Evolutionary conservation across 92 coral and sea anemone genomes (phyloP).

Genomic region (Virgularia gustaviana): DNA sequence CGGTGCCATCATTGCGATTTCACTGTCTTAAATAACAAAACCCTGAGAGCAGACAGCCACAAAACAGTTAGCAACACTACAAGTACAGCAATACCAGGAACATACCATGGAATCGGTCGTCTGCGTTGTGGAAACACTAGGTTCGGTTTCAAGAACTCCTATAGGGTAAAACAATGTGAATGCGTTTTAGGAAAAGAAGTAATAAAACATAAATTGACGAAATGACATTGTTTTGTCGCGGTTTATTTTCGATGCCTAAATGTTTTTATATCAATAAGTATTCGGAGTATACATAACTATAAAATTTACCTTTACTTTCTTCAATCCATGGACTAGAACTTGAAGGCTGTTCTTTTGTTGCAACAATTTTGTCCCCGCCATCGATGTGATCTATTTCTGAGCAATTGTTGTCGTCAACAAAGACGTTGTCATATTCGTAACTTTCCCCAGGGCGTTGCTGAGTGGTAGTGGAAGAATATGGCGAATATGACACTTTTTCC

Average conservation of each 20-base stretch:
- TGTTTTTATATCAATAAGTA: too few species aligned
- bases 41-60: too few species aligned
- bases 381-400: conserved; percentile 1
- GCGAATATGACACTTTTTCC: neutral
- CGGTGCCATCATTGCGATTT: too few species aligned
- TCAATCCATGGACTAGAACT: conserved; percentile 17
- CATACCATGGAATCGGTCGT: too few species aligned
- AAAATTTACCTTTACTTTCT: conserved; percentile 12
- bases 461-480: neutral
- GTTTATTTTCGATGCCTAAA: too few species aligned
- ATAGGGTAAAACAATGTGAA: neutral
- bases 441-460: neutral
- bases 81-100: too few species aligned
- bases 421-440: conserved; percentile 17
- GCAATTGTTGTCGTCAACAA: conserved; percentile 20
- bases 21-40: too few species aligned
- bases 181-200: neutral
- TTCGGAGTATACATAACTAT: neutral
- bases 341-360: neutral
- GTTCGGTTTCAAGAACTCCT: too few species aligned
- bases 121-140: too few species aligned
- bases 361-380: neutral
- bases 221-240: too few species aligned
- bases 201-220: too few species aligned
- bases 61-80: too few species aligned